Evolutionary conservation across 2,797 vertebrate species (phyloP).

Genomic region (Pangasius djambal): DNA sequence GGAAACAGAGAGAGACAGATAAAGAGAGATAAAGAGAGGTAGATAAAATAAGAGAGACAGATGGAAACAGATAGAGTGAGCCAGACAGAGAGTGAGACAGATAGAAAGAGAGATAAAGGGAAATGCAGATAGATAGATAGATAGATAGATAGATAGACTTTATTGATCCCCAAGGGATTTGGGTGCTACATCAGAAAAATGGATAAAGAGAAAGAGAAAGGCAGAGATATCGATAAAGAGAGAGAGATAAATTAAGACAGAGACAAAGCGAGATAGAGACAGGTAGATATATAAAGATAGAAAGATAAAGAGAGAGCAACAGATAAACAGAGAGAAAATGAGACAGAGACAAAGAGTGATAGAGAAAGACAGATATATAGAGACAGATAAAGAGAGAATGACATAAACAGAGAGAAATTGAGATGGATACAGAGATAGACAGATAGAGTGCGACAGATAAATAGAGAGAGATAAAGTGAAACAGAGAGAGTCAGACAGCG

Average conservation of each 20-base stretch:
- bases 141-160: no score
- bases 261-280: background rate
- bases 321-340: background rate
- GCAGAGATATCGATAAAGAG: background rate
- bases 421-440: background rate
- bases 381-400: background rate
- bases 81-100: slow-evolving; percentile 4
- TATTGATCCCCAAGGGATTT: no score
- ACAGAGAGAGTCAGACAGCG: background rate
- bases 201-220: background rate
- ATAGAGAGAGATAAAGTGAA: background rate
- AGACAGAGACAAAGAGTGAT: background rate
- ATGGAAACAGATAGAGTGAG: background rate
- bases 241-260: background rate
- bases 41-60: background rate
- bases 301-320: no score
- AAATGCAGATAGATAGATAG: slow-evolving; percentile 48
- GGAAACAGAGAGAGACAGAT: background rate
- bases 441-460: background rate
- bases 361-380: background rate
- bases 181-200: no score
- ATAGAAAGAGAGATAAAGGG: background rate
- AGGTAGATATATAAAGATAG: background rate
- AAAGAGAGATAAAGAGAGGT: background rate
- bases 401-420: background rate